Evolutionary conservation across 1,140 invertebrate genomes (phyloP), one percentile per base, ranked within the genome.

Genomic region (Oryzaephilus surinamensis): DNA sequence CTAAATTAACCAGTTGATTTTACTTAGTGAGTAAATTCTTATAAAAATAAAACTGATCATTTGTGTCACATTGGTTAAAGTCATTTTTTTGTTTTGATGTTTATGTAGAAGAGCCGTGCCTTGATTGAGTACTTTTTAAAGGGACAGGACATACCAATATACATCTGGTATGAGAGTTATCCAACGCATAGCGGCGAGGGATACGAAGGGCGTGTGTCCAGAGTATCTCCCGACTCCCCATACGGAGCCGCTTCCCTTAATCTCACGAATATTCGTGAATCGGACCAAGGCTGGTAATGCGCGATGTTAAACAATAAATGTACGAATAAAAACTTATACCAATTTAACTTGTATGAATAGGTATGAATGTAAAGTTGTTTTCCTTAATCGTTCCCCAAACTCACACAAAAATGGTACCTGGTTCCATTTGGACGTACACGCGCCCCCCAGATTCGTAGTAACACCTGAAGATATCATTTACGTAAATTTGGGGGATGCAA

Each of bases 131-230:
- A n/a, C n/a, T n/a, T n/a, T n/a, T n/a, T n/a, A 61, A 74, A 89
- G 85, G 85, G 84, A 62, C 77, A 84, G 72, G 87, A 91, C 68
- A 84, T 91, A 67, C 88, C 90, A 48, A 91, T 94, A 64, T 94
- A 91, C 72, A 94, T 94, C 66, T 94, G 89, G 89, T 95, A 94
- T 74, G 88, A 93, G 67, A 89, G 86, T 60, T 95, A 95, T 65
- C 89, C 89, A 47, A 89, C 90, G 34, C 91, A 95, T 71, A 86
- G 83, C 56, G 89, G 84, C 48, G 84, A 89, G 55, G 87, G 85
- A 20, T 95, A 92, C 67, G 84, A 91, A 61, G 88, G 85, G 32
- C 72, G 91, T 33, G 89, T 94, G 52, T 85, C 86, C 21, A 76
- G 85, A 43, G 87, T 92, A 44, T 78, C 81, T 43, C 77, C 79